Evolutionary conservation across 2,888 invertebrate genomes (phyloP), one percentile per base, ranked within the genome.

Genomic region (Cataglyphis rosenhaueri): DNA sequence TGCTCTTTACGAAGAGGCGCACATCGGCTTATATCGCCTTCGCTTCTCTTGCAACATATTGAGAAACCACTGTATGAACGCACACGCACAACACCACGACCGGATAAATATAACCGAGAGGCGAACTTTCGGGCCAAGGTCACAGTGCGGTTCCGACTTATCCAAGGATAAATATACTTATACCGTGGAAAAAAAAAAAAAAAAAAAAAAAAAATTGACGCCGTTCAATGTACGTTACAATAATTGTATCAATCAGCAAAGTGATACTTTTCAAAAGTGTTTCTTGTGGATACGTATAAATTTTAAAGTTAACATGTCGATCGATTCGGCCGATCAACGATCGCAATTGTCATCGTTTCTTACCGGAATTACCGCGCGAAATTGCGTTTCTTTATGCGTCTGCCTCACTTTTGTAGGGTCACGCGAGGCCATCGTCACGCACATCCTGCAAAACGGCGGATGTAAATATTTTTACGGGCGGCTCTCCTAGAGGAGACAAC

Each of bases 71-170:
- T 12, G 9, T 38, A 9, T 32, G 21, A 55, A 29, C 44, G 15
- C 70, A 15, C 52, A 18, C 48, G 18, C 32, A 12, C 59, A 41
- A 41, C 76, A 76, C 44, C 68, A 21, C 48, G 74, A 55, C n/a
- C 73, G 81, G 88, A 88, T 85, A 86, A 86, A 88, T 86, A 86
- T 84, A 88, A 85, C 68, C 61, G 57, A 81, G 70, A 79, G 8
- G 52, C 65, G 65, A 66, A 76, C 75, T 79, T 65, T 64, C 65
- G 73, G 88, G 87, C 85, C 88, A 88, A 88, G 87, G 87, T 70
- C 52, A 48, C 73, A 32, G 0, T 18, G 52, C 52, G 55, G 0
- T 59, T n/a, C 61, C 66, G 66, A 59, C 62, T 57, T 12, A 21
- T 64, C 44, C 44, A 25, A n/a, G 59, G 62, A 29, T 74, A 52